Conservation (phyloP, 2,888 invertebrate species). For the Hermodice carunculata region DNA sequence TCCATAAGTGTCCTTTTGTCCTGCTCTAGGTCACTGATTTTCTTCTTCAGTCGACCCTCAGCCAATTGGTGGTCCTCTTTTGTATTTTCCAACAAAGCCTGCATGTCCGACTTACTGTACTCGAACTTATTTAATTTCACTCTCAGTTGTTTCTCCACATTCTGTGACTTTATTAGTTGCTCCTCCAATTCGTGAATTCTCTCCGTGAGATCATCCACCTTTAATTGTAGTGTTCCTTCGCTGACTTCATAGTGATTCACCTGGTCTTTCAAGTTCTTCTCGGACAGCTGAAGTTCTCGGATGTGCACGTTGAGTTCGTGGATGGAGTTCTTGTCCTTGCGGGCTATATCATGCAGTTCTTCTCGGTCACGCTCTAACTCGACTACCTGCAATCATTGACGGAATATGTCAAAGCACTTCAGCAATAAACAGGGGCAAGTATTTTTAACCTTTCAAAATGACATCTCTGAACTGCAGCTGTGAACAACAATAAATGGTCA, state of each 20-base stretch:
- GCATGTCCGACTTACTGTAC: slow-evolving; percentile 4
- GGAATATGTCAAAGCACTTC: too few species aligned
- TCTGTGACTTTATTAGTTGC: slow-evolving; percentile 18
- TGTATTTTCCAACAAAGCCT: slow-evolving; percentile 11
- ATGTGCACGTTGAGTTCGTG: slow-evolving; percentile 63
- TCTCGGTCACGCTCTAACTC: slow-evolving; percentile 63
- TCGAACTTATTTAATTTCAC: slow-evolving; percentile 5
- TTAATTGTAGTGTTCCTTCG: slow-evolving; percentile 46
- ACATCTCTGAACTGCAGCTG: background rate
- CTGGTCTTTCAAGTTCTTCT: slow-evolving; percentile 59
- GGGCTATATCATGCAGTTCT: slow-evolving; percentile 60
- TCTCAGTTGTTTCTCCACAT: slow-evolving; percentile 55
- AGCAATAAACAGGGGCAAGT: too few species aligned
- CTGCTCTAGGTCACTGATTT: slow-evolving; percentile 23
- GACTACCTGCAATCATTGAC: slow-evolving; percentile 54
- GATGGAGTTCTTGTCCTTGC: slow-evolving; percentile 61
- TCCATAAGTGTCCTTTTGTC: slow-evolving; percentile 20
- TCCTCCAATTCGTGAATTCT: slow-evolving; percentile 45
- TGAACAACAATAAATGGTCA: background rate
- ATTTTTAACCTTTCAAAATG: background rate
- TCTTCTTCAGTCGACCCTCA: slow-evolving; percentile 24
- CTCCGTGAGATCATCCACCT: slow-evolving; percentile 53
- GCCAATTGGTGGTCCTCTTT: slow-evolving; percentile 6
- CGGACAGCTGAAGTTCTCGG: slow-evolving; percentile 55
- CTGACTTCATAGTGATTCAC: slow-evolving; percentile 2